Conservation (phyloP, 2,797 vertebrate genomes). For the Cuniculus paca region DNA sequence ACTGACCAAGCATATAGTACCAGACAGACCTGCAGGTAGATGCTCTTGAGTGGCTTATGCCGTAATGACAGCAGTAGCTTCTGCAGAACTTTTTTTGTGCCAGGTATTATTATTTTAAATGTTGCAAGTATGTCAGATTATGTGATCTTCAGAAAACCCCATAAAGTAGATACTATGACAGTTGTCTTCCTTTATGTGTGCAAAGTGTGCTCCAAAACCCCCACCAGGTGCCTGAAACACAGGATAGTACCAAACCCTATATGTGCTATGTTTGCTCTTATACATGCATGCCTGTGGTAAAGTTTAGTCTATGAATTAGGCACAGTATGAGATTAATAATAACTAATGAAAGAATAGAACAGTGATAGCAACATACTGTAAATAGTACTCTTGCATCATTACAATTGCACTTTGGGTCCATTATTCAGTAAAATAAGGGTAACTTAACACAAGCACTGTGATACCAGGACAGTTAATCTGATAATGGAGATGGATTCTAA, state of each 20-base stretch:
- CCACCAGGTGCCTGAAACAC: background rate
- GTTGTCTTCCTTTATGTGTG: background rate
- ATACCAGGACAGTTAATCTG: background rate
- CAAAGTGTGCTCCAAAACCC: background rate
- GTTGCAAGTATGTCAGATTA: background rate
- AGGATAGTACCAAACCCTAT: background rate
- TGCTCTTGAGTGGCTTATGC: background rate
- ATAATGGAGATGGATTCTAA: background rate
- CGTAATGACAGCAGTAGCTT: background rate
- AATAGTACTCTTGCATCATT: background rate
- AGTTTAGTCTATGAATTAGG: background rate
- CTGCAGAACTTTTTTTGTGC: background rate
- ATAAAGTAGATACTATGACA: background rate
- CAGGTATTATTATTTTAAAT: background rate
- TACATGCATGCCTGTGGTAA: background rate
- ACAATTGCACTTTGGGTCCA: background rate
- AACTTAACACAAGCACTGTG: background rate
- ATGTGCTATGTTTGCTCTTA: background rate
- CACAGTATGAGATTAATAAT: background rate
- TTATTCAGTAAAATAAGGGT: background rate
- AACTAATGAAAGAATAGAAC: background rate
- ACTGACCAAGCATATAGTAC: background rate
- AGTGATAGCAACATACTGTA: background rate
- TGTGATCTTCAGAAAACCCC: background rate
- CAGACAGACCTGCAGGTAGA: background rate